Evolutionary conservation across 2,797 vertebrate genomes (phyloP).

Genomic region (Varecia variegata): DNA sequence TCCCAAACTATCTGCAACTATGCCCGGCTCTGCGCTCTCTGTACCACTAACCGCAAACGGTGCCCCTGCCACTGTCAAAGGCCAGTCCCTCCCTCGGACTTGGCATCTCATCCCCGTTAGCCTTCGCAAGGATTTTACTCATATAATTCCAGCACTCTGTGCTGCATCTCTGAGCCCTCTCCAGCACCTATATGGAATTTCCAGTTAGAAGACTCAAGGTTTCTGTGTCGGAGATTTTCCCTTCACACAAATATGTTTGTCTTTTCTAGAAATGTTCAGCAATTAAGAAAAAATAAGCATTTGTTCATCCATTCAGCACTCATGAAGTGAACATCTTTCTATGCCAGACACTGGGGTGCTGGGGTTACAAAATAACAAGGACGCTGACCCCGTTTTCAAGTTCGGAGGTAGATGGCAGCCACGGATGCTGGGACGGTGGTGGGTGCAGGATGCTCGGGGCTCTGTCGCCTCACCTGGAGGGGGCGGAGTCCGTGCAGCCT

Average conservation of each 20-base stretch:
- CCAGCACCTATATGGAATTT: not conserved
- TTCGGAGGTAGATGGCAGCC: not conserved
- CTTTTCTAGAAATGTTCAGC: not conserved
- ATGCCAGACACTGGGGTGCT: not conserved
- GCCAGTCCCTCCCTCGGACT: not conserved
- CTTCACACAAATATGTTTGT: not conserved
- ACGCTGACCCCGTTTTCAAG: not conserved
- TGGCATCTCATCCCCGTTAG: not conserved
- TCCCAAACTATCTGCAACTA: not conserved
- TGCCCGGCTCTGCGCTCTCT: not conserved
- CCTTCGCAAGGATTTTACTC: not conserved
- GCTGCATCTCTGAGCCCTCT: not conserved
- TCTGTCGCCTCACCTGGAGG: not conserved
- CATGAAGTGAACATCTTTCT: not conserved
- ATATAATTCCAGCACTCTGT: not conserved
- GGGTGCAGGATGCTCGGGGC: rapidly evolving
- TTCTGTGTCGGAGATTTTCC: not conserved
- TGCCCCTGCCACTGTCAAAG: not conserved
- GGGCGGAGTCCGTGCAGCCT: not conserved
- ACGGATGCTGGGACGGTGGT: not conserved
- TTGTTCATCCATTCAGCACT: not conserved
- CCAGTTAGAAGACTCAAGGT: not conserved
- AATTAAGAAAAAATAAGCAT: not conserved
- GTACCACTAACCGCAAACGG: not conserved
- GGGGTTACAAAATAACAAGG: not conserved